Evolutionary conservation across 2,113 vertebrate genomes (phyloP), one percentile per base, ranked within the genome.

Genomic region (Perognathus longimembris): DNA sequence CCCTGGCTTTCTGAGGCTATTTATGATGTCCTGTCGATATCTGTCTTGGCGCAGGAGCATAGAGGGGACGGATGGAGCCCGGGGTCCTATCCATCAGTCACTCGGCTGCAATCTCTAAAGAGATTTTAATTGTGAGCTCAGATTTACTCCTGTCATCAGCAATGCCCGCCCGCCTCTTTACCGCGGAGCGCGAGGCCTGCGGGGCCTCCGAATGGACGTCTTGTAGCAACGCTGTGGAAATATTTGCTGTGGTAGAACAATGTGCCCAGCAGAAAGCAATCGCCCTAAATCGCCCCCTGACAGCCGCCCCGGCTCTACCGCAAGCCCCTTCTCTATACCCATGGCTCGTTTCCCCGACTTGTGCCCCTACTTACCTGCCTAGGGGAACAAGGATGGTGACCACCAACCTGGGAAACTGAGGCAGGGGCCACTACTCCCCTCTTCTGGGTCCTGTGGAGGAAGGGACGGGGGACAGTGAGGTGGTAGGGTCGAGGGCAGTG

Each of bases 121-220:
- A 96, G 95, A 96, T 97, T 95, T 97, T 97, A 97, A 97, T 97
- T 97, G 96, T 95, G 95, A 97, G 92, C 75, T 95, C 93, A 94
- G 96, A 97, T 95, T 95, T 94, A 97, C 94, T 96, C 90, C 12
- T 0, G 94, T 76, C 94, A 73, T 93, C 92, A 91, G 84, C 38
- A 30, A 92, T 0, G 14, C 92, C 95, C 20, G 73, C 95, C 92
- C 0, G 63, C 90, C 92, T 94, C 92, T 92, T 96, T 87, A 85
- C 89, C 1, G 9, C 12, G 0, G 34, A 89, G 93, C 76, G 73
- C 22, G 0, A 88, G 89, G 90, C 71, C 89, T 18, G 76, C 85
- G 81, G 93, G 88, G 71, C 20, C 95, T 90, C 94, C 96, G 93
- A 96, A 95, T 88, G 83, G 85, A 92, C 11, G 34, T 80, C 93